Evolutionary conservation across 2,797 vertebrate species (phyloP).

Genomic region (Trematomus bernacchii): DNA sequence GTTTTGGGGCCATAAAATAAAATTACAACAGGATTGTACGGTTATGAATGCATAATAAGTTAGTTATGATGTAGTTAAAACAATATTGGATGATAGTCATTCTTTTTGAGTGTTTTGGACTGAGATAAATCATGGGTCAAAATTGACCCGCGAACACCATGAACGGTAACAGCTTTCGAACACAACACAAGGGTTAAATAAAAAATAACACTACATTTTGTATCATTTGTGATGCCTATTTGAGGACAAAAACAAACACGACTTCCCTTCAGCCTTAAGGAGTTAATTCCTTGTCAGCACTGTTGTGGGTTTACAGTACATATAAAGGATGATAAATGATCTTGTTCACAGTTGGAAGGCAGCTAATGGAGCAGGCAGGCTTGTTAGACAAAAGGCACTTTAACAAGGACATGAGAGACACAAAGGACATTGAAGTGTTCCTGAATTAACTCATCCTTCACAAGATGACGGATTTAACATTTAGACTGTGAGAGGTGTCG

Average conservation of each 20-base stretch:
- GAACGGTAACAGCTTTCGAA: too few relatives aligned
- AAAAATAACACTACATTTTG: constrained; percentile 7
- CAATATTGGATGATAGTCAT: too few relatives aligned
- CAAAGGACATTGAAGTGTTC: constrained; percentile 64
- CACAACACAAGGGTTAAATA: not conserved
- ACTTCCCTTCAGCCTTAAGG: constrained; percentile 2
- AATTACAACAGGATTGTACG: too few relatives aligned
- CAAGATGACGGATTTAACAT: constrained; percentile 49
- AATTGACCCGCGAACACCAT: too few relatives aligned
- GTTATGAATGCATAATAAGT: too few relatives aligned
- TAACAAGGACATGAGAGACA: constrained; percentile 72
- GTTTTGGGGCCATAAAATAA: too few relatives aligned
- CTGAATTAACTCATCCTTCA: constrained; percentile 65
- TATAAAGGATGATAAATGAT: constrained; percentile 77
- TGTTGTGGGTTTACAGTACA: constrained; percentile 44
- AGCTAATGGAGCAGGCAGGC: constrained; percentile 77
- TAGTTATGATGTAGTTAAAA: too few relatives aligned
- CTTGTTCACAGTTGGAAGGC: constrained; percentile 75
- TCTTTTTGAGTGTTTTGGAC: too few relatives aligned
- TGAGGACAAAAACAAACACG: constrained; percentile 1
- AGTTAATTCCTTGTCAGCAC: constrained; percentile 48
- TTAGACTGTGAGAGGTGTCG: constrained; percentile 17
- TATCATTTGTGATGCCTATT: not conserved
- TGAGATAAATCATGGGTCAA: too few relatives aligned
- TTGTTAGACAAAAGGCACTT: constrained; percentile 71